These are phyloP conservation scores for Dromius quadrimaculatus DNA, from an alignment of 2,888 invertebrate genomes.

Conservation along the genomic window DNA sequence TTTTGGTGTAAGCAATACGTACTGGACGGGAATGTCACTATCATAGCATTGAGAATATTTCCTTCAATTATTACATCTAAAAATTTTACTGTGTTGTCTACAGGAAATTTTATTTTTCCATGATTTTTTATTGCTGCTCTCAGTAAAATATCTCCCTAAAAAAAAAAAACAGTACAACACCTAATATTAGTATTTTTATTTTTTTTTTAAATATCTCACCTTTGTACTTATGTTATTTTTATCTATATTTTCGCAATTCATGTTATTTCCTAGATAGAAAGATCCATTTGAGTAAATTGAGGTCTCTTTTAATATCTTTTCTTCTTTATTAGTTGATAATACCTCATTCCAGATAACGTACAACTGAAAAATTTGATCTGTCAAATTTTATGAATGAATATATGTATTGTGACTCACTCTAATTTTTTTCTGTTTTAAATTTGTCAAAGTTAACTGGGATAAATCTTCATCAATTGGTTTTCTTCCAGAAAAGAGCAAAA, in stretches of 20 bases:
- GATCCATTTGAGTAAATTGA: conserved; percentile 67
- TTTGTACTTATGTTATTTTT: conserved; percentile 21
- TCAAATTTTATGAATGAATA: conserved; percentile 19
- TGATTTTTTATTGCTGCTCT: conserved; percentile 54
- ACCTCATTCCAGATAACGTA: conserved; percentile 68
- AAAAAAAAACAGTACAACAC: conserved; percentile 41
- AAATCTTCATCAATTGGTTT: conserved; percentile 70
- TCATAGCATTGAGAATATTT: conserved; percentile 60
- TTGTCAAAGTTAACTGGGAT: conserved; percentile 66
- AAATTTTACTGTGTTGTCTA: conserved; percentile 64
- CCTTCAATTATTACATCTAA: conserved; percentile 65
- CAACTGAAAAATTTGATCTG: conserved; percentile 61
- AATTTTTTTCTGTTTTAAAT: conserved; percentile 66
- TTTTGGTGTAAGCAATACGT: conserved; percentile 43
- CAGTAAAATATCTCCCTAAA: conserved; percentile 57
- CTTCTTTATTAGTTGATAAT: too few species aligned
- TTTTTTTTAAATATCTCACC: too few species aligned
- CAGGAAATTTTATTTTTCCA: conserved; percentile 63
- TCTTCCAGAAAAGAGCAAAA: conserved; percentile 73
- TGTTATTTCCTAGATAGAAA: conserved; percentile 63
- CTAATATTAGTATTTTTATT: too few species aligned
- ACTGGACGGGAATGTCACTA: conserved; percentile 60
- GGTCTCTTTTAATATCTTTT: conserved; percentile 66
- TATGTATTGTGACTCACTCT: conserved; percentile 60
- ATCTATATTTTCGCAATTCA: conserved; percentile 46